A percentile compares a stretch with the other conserved stretches of the same genome.
Evolutionary conservation across 2,888 invertebrate species (phyloP).

Genomic region (Geotrupes spiniger): DNA sequence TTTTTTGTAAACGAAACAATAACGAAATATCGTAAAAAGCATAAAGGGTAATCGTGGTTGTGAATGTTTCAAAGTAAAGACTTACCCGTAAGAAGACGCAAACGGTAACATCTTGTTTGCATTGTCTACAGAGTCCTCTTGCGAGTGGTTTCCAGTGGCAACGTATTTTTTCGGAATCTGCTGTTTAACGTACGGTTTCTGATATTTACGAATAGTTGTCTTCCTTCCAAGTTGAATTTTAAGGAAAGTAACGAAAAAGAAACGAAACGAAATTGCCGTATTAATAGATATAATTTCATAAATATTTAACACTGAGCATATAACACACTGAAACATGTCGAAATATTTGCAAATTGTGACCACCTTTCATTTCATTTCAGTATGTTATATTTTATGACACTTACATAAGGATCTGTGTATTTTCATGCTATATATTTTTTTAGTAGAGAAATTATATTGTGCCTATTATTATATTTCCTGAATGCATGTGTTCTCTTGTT

Average conservation of each 20-base stretch:
- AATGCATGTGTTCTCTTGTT: background rate
- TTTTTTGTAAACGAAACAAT: background rate
- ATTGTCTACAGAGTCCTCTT: slow-evolving; percentile 77
- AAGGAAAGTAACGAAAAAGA: slow-evolving; percentile 26
- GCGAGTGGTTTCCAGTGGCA: slow-evolving; percentile 70
- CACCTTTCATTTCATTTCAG: background rate
- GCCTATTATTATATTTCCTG: background rate
- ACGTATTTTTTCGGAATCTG: slow-evolving; percentile 73
- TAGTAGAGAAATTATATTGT: slow-evolving; percentile 1
- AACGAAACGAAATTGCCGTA: slow-evolving; percentile 32
- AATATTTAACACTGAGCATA: slow-evolving; percentile 9
- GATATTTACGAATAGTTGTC: slow-evolving; percentile 85
- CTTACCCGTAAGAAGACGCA: slow-evolving; percentile 74
- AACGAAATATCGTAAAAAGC: slow-evolving; percentile 1
- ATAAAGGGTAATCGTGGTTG: background rate
- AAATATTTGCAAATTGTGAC: background rate
- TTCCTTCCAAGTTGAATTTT: slow-evolving; percentile 63
- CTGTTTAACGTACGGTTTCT: slow-evolving; percentile 84
- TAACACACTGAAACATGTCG: background rate
- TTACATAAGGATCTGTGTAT: slow-evolving; percentile 1
- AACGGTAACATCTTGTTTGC: slow-evolving; percentile 80
- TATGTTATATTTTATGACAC: slow-evolving; percentile 2
- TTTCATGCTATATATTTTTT: slow-evolving; percentile 1
- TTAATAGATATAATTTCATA: slow-evolving; percentile 27
- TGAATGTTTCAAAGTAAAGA: slow-evolving; percentile 24